Evolutionary conservation across 2,113 vertebrate species (phyloP).

Genomic region (Dipodomys ordii): DNA sequence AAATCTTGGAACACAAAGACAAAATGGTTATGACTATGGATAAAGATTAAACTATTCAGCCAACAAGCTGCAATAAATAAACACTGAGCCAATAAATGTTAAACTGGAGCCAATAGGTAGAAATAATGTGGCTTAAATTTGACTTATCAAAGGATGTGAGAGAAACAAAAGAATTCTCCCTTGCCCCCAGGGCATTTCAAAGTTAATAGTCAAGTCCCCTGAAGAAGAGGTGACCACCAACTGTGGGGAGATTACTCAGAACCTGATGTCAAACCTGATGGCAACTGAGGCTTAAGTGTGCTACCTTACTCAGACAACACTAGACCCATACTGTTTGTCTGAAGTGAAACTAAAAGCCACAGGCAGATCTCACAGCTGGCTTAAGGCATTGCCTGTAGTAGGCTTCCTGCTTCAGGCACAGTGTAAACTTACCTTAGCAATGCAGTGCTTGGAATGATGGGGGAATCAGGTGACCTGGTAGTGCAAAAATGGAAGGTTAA

Average conservation of each 20-base stretch:
- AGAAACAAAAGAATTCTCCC: conserved; percentile 9
- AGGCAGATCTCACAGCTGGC: neutral
- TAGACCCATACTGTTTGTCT: neutral
- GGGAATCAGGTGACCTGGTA: neutral
- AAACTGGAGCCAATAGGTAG: conserved; percentile 45
- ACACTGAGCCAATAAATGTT: conserved; percentile 50
- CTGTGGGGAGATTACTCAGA: neutral
- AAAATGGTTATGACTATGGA: conserved; percentile 47
- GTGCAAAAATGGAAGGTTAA: neutral
- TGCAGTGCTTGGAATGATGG: neutral
- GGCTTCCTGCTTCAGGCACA: neutral
- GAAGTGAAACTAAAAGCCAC: neutral
- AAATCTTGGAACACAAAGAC: conserved; percentile 62
- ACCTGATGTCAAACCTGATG: neutral
- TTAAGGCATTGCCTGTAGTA: neutral
- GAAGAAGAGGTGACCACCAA: neutral
- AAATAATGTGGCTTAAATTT: neutral
- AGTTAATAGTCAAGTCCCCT: neutral
- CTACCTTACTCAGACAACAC: neutral
- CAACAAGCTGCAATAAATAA: conserved; percentile 57
- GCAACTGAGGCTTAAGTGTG: neutral
- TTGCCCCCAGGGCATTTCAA: neutral
- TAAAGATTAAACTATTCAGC: conserved; percentile 54
- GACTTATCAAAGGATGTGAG: neutral
- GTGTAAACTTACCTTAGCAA: neutral